Conservation (phyloP, 2,113 vertebrate genomes). For the Nicator chloris region DNA sequence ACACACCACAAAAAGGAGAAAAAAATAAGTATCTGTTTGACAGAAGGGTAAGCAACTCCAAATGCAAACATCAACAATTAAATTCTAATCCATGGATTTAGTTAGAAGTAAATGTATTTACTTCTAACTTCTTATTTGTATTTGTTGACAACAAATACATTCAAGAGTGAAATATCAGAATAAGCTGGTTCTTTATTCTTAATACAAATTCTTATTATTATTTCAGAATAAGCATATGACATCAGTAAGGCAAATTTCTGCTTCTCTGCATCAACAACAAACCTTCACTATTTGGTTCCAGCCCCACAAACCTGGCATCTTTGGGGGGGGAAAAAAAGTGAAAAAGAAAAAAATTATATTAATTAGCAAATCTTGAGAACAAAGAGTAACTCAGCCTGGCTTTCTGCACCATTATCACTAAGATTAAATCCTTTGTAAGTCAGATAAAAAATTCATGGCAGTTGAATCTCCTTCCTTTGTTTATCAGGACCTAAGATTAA, state of each 20-base stretch:
- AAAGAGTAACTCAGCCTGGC: not conserved
- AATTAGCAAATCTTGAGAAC: not conserved
- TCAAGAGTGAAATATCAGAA: not conserved
- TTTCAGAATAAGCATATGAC: not conserved
- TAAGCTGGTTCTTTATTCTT: not conserved
- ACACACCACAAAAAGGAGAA: not conserved
- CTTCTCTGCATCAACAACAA: not conserved
- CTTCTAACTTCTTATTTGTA: too few species aligned
- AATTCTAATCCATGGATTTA: not conserved
- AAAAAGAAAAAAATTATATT: not conserved
- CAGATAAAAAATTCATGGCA: not conserved
- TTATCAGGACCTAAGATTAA: not conserved
- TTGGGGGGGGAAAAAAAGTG: fast-evolving
- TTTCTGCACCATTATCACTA: not conserved
- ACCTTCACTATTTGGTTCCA: not conserved
- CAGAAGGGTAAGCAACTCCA: not conserved
- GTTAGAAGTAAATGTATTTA: too few species aligned
- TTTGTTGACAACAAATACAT: not conserved
- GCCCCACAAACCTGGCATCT: not conserved
- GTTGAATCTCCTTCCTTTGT: not conserved
- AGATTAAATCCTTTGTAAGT: not conserved
- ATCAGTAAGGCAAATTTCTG: not conserved
- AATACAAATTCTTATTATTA: not conserved
- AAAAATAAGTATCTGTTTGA: not conserved
- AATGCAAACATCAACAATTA: not conserved